Base-by-base conservation (phyloP, 2,797 vertebrate species). In the Stomatorhinus walkeri region DNA sequence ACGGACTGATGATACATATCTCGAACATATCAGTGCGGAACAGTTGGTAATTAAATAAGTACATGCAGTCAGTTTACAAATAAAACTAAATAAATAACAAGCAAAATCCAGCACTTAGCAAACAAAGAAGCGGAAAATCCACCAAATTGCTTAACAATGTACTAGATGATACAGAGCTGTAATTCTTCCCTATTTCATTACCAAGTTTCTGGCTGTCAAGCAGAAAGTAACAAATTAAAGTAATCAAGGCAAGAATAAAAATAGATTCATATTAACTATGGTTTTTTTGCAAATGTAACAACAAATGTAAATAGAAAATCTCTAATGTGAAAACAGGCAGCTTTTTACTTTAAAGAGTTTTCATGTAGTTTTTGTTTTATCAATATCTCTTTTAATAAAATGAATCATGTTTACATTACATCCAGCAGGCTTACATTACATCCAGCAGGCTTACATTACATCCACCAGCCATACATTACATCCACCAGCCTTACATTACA, bases 101-200 rank as follows among this genome's bases (percentile, higher is more conserved):
- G 51, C 10, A 54, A 52, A 54, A 52, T 86, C 49, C 49, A 86
- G 51, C 48, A 86, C 22, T 86, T 54, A 52, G 28, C 28, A 54
- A 86, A 86, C 84, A 86, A 48, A 83, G 79, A 83, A 22, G 79
- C 43, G 40, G 79, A 48, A 83, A 86, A 86, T 86, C 8, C 24
- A 6, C 22, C 14, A 83, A 86, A 86, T 54, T 83, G 19, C 43
- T 48, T 24, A 32, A 52, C 51, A 86, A 86, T 86, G 48, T 86
- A 56, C 3, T 22, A 52, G 32, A 86, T 36, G 48, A 36, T 54
- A 86, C 48, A 48, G 16, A 48, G 51, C 28, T 32, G 46, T 85
- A 51, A 85, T 9, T 86, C n/a, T 24, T 51, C 48, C 43, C 48
- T 51, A 51, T 85, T 85, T 85, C 46, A 85, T 51, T 85, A 49